Evolutionary conservation across 35 echinoderm and acorn worm species (phyloP).

Genomic region (Ptychodera flava): DNA sequence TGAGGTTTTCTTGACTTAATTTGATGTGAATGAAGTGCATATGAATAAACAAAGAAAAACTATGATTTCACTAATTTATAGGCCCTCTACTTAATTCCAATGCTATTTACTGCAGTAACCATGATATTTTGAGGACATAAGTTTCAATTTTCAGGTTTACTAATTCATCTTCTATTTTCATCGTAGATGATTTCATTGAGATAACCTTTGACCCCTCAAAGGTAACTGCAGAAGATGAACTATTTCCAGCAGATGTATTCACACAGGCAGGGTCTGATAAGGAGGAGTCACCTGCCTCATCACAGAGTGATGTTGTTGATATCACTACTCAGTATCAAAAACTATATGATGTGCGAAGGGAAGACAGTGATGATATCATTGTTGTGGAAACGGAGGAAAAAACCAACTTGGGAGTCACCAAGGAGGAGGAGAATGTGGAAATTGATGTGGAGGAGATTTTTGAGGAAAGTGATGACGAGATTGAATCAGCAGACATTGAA

Average conservation of each 20-base stretch:
- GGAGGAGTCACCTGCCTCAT: background rate
- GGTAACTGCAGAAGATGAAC: slow-evolving; percentile 19
- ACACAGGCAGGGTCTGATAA: background rate
- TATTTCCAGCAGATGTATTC: slow-evolving; percentile 25
- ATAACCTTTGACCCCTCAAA: slow-evolving; percentile 13
- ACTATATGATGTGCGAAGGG: background rate
- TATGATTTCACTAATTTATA: no score
- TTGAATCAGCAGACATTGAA: background rate
- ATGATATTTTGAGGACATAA: no score
- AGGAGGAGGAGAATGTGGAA: background rate
- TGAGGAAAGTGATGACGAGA: background rate
- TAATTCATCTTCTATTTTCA: no score
- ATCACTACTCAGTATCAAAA: background rate
- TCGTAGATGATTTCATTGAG: slow-evolving; percentile 32
- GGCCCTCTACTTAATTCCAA: no score
- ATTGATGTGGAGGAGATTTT: background rate
- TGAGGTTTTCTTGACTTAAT: no score
- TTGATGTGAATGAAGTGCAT: no score
- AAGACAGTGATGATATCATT: background rate
- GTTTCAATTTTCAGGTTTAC: no score
- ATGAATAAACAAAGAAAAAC: no score
- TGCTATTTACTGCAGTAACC: no score
- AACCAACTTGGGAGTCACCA: background rate
- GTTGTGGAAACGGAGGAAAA: background rate
- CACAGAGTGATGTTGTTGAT: slow-evolving; percentile 18